Conservation (phyloP, 1,140 invertebrate species). For the Meloidogyne floridensis region DNA sequence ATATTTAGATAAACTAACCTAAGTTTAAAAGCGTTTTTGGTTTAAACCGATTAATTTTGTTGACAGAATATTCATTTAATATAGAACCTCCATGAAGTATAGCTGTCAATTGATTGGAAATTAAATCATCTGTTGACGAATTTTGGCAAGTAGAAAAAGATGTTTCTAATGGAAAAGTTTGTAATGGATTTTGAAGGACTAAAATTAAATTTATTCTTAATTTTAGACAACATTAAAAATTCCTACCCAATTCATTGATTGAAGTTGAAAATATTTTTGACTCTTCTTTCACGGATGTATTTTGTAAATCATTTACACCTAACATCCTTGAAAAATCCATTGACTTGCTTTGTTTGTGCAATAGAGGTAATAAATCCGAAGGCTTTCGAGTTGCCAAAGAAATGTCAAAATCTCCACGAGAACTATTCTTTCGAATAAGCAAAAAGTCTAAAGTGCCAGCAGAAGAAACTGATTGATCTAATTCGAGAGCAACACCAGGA, state of each 20-base stretch:
- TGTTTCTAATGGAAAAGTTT: not conserved
- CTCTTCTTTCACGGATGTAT: not conserved
- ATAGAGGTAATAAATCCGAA: not conserved
- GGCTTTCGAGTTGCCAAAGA: not conserved
- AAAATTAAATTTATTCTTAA: not conserved
- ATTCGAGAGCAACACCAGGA: constrained; percentile 15
- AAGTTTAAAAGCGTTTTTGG: constrained; percentile 13
- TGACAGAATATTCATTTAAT: constrained; percentile 16
- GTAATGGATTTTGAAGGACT: not conserved
- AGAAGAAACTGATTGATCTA: constrained; percentile 19
- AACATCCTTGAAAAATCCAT: not conserved
- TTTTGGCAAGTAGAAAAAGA: not conserved
- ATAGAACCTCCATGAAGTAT: not conserved
- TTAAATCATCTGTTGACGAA: not conserved
- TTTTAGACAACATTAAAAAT: not conserved
- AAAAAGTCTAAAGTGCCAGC: constrained; percentile 12
- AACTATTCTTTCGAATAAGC: constrained; percentile 24
- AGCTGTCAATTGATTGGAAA: not conserved
- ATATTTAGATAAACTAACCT: not conserved
- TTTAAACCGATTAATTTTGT: constrained; percentile 21
- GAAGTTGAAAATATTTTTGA: not conserved
- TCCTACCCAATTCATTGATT: not conserved
- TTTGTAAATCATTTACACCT: not conserved
- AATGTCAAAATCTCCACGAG: constrained; percentile 5
- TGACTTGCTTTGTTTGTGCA: not conserved